phyloP scores from a whole-genome alignment of 1,140 invertebrate genomes.

The Diabrotica undecimpunctata region DNA sequence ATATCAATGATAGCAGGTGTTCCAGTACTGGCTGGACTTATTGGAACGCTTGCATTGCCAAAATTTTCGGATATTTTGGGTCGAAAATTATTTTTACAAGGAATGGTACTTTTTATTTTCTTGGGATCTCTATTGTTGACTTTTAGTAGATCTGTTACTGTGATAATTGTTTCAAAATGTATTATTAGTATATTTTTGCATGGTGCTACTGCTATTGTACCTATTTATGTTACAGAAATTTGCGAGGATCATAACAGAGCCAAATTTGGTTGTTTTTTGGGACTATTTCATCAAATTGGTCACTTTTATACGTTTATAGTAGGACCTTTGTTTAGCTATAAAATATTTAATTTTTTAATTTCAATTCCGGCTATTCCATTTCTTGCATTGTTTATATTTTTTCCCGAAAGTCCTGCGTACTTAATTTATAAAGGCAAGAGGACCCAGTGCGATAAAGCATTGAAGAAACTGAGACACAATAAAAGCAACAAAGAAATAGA shows the following conservation, averaged over 20 bases:
- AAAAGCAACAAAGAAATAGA: slow-evolving; percentile 53
- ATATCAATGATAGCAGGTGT: too few species aligned
- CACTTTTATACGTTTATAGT: slow-evolving; percentile 51
- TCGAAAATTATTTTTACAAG: too few species aligned
- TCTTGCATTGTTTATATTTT: slow-evolving; percentile 57
- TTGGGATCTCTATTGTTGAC: slow-evolving; percentile 36
- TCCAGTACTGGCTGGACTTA: too few species aligned
- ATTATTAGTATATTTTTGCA: slow-evolving; percentile 49
- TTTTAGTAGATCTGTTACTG: slow-evolving; percentile 39
- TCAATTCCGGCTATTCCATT: slow-evolving; percentile 60
- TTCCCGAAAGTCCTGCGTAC: slow-evolving; percentile 80
- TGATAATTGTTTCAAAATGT: slow-evolving; percentile 46
- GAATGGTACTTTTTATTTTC: too few species aligned
- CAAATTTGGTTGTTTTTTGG: slow-evolving; percentile 57
- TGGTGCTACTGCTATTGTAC: slow-evolving; percentile 49
- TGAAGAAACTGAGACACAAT: slow-evolving; percentile 64
- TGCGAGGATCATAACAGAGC: slow-evolving; percentile 44
- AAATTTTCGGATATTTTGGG: too few species aligned
- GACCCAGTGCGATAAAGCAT: slow-evolving; percentile 57
- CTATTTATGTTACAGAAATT: slow-evolving; percentile 54
- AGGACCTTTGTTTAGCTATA: slow-evolving; percentile 60
- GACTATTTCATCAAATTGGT: slow-evolving; percentile 48
- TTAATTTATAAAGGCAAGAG: slow-evolving; percentile 57
- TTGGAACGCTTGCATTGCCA: too few species aligned
- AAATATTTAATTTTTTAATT: slow-evolving; percentile 53